Evolutionary conservation across 1,140 invertebrate genomes (phyloP).

Genomic region (Achatina immaculata): DNA sequence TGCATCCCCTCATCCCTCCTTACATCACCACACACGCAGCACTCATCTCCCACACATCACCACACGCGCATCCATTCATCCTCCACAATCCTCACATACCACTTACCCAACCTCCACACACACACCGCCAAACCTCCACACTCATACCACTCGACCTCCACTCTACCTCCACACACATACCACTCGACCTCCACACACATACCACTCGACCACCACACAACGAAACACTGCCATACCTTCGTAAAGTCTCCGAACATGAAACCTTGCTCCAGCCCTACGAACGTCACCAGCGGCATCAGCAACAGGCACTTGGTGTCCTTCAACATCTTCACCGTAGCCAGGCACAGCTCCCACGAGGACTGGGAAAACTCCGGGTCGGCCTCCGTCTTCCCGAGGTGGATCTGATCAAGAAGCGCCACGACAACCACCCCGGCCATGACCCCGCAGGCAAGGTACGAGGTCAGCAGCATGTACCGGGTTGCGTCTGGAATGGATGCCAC

Average conservation of each 20-base stretch:
- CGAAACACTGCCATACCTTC: slow-evolving; percentile 61
- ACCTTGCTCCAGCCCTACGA: slow-evolving; percentile 70
- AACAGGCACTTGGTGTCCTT: slow-evolving; percentile 67
- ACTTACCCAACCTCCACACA: too few species aligned
- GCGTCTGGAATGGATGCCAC: slow-evolving; percentile 50
- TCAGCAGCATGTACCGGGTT: slow-evolving; percentile 61
- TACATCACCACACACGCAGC: too few species aligned
- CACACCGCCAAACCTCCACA: too few species aligned
- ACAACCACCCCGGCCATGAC: slow-evolving; percentile 63
- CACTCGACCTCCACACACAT: too few species aligned
- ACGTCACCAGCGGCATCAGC: slow-evolving; percentile 69
- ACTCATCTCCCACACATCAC: too few species aligned
- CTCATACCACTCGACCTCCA: too few species aligned
- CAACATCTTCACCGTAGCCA: slow-evolving; percentile 64
- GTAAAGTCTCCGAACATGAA: slow-evolving; percentile 72
- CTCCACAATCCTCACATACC: too few species aligned
- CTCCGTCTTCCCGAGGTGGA: slow-evolving; percentile 42
- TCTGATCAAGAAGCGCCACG: slow-evolving; percentile 58
- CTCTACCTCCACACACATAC: too few species aligned
- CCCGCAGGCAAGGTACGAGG: slow-evolving; percentile 63
- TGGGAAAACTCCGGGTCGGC: slow-evolving; percentile 41
- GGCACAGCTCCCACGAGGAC: slow-evolving; percentile 55
- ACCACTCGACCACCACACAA: too few species aligned
- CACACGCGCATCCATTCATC: too few species aligned
- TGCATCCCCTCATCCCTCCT: too few species aligned